Percentiles rank a stretch among this genome's conserved stretches.
Evolutionary conservation across 2,797 vertebrate species (phyloP).

Genomic region (Sorex maritimensis): DNA sequence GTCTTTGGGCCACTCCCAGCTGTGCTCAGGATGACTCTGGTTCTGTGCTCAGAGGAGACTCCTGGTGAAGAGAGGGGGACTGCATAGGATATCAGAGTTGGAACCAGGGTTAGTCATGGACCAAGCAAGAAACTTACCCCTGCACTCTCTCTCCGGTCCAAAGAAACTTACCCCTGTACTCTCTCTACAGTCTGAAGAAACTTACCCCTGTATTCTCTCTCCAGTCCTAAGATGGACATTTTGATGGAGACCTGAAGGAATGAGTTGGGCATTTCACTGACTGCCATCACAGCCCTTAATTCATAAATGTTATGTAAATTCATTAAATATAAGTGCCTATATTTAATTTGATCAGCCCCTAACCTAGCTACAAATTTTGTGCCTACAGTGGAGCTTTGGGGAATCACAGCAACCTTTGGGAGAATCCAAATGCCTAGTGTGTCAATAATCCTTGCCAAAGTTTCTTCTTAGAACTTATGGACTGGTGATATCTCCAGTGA

Average conservation of each 20-base stretch:
- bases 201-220: no score
- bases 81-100: no score
- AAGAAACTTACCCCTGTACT: no score
- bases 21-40: no score
- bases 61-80: no score
- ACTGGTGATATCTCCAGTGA: not conserved
- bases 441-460: not conserved
- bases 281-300: not conserved
- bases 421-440: not conserved
- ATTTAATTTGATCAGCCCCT: conserved; percentile 38
- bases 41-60: no score
- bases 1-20: no score
- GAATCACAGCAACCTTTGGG: not conserved
- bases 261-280: not conserved
- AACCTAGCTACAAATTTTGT: not conserved
- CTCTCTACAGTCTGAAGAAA: no score
- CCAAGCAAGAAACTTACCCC: no score
- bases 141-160: no score
- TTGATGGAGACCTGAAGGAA: not conserved
- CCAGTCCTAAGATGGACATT: not conserved
- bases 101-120: no score
- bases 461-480: not conserved
- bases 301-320: not conserved
- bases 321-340: not conserved
- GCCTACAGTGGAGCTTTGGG: not conserved